Percentiles rank a stretch among this genome's conserved stretches.
phyloP scores from a whole-genome alignment of 2,888 invertebrate species.

The Malacosoma neustria region DNA sequence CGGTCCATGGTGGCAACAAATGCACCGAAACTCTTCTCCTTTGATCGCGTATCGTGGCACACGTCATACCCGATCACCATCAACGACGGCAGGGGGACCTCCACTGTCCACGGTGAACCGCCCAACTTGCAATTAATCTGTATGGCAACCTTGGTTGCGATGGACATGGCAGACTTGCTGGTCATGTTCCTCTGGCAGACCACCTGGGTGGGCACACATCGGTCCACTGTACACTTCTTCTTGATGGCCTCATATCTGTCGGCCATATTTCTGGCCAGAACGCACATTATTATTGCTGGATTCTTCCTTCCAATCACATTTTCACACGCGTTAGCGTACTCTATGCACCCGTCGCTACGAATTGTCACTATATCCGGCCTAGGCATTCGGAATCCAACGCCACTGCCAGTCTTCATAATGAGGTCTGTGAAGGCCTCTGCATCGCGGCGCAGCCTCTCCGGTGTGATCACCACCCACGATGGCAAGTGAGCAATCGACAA shows the following conservation, averaged over 20 bases:
- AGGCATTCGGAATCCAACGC: constrained; percentile 56
- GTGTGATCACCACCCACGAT: constrained; percentile 67
- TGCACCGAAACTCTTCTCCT: constrained; percentile 81
- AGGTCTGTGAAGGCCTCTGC: constrained; percentile 59
- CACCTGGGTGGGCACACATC: constrained; percentile 81
- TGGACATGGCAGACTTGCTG: constrained; percentile 80
- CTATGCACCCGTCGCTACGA: constrained; percentile 73
- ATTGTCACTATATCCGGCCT: constrained; percentile 65
- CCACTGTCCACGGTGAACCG: constrained; percentile 90
- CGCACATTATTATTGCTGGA: constrained; percentile 79
- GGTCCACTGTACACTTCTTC: constrained; percentile 86
- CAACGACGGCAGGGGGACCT: constrained; percentile 77
- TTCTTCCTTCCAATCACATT: constrained; percentile 63
- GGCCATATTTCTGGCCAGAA: constrained; percentile 74
- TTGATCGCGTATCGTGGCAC: constrained; percentile 85
- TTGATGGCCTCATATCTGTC: constrained; percentile 92
- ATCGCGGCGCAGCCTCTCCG: constrained; percentile 44
- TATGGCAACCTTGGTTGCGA: constrained; percentile 93
- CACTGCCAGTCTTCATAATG: constrained; percentile 49
- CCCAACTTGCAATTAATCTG: constrained; percentile 96
- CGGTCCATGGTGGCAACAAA: constrained; percentile 83
- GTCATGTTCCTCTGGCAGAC: constrained; percentile 72
- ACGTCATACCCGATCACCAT: constrained; percentile 94
- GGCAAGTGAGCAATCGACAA: constrained; percentile 37
- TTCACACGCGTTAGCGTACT: constrained; percentile 78